Conservation (phyloP, 2,797 vertebrate species). For the Lagorchestes hirsutus region DNA sequence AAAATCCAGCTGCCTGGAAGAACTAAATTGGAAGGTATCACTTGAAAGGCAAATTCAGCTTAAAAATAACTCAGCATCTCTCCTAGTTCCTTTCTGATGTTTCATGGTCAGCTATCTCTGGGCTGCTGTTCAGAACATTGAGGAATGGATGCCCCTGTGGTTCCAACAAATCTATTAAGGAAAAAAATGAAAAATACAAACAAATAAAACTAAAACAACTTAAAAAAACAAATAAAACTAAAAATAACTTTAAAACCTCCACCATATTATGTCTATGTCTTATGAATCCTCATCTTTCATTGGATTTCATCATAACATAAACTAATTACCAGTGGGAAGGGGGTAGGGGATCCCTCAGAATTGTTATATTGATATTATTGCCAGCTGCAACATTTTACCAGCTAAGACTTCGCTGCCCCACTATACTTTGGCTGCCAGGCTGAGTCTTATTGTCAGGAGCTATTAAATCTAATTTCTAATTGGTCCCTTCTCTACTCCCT, state of each 20-base stretch:
- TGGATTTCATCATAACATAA: neutral
- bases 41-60: neutral
- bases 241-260: neutral
- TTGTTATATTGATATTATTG: neutral
- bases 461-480: neutral
- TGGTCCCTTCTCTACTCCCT: neutral
- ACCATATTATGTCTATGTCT: neutral
- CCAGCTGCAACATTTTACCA: neutral
- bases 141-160: neutral
- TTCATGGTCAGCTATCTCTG: neutral
- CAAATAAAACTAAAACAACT: neutral
- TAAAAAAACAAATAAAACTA: neutral
- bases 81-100: neutral
- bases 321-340: neutral
- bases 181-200: neutral
- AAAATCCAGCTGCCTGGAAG: conserved; percentile 25
- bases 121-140: neutral
- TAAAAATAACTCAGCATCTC: neutral
- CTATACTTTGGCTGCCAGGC: neutral
- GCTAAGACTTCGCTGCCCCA: neutral
- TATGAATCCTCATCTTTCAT: neutral
- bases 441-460: neutral
- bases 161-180: neutral
- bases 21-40: neutral
- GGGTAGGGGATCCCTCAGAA: neutral